Evolutionary conservation across 2,113 vertebrate genomes (phyloP).

Genomic region (Platycercus adscitus): DNA sequence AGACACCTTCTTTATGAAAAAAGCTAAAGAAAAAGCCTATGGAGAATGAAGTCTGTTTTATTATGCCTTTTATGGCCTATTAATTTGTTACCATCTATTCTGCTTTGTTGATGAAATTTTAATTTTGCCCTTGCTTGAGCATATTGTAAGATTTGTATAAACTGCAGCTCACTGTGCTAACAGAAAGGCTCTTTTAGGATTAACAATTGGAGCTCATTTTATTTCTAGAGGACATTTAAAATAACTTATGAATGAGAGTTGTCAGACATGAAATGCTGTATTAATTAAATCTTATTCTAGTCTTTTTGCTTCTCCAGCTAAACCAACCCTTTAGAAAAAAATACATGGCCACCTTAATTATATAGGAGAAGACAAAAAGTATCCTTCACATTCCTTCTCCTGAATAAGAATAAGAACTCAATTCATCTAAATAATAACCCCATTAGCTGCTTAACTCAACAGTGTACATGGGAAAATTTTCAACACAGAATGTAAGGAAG

Average conservation of each 20-base stretch:
- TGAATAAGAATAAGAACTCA: slow-evolving; percentile 89
- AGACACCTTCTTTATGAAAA: slow-evolving; percentile 77
- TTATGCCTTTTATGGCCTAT: slow-evolving; percentile 72
- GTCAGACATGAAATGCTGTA: slow-evolving; percentile 92
- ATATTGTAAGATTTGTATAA: slow-evolving; percentile 85
- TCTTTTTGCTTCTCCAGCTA: slow-evolving; percentile 87
- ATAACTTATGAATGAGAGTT: slow-evolving; percentile 90
- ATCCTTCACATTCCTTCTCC: slow-evolving; percentile 96
- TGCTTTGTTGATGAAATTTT: slow-evolving; percentile 94
- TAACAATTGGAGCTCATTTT: slow-evolving; percentile 81
- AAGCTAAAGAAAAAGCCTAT: slow-evolving; percentile 62
- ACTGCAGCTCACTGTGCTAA: slow-evolving; percentile 78
- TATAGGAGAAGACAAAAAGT: slow-evolving; percentile 89
- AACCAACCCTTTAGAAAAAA: slow-evolving; percentile 88
- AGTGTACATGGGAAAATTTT: slow-evolving; percentile 87
- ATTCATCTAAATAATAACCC: slow-evolving; percentile 91
- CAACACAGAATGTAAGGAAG: slow-evolving; percentile 74
- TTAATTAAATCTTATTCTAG: slow-evolving; percentile 96
- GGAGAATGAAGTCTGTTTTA: slow-evolving; percentile 68
- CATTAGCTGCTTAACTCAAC: slow-evolving; percentile 97
- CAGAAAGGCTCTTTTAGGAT: slow-evolving; percentile 82
- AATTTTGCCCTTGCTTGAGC: slow-evolving; percentile 91
- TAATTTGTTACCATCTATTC: slow-evolving; percentile 90
- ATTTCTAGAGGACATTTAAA: slow-evolving; percentile 83
- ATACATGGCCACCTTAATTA: slow-evolving; percentile 92